Conservation (phyloP, 2,113 vertebrate species). For the Ammodytes dubius region DNA sequence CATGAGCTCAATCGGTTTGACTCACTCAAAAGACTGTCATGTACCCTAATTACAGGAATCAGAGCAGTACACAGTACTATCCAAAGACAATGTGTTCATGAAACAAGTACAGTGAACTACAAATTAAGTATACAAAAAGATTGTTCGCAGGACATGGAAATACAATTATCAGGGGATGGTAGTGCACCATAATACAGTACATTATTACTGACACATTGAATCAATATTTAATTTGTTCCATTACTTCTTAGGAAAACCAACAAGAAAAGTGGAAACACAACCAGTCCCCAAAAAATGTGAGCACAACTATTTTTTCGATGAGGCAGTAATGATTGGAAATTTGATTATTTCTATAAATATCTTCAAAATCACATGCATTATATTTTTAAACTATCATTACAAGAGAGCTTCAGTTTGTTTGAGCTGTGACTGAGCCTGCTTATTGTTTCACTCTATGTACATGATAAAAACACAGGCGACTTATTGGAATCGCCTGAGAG, state of each 20-base stretch:
- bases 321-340: conserved; percentile 71
- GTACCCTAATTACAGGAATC: conserved; percentile 84
- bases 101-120: conserved; percentile 82
- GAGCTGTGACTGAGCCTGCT: not conserved
- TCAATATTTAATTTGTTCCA: not conserved
- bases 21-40: conserved; percentile 85
- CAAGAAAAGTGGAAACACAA: conserved; percentile 22
- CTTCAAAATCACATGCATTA: conserved; percentile 77
- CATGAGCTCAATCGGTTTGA: conserved; percentile 86
- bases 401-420: not conserved
- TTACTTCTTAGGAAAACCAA: conserved; percentile 63
- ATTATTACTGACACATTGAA: not conserved
- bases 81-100: conserved; percentile 81
- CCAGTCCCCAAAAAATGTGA: conserved; percentile 69
- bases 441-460: conserved; percentile 52
- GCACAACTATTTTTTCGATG: conserved; percentile 73
- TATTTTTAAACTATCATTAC: not conserved
- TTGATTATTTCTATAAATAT: conserved; percentile 63
- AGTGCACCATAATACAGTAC: not conserved
- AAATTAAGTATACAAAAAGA: not conserved
- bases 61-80: conserved; percentile 77
- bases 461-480: conserved; percentile 65
- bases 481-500: conserved; percentile 69
- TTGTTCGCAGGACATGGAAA: not conserved
- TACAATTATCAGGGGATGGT: not conserved